These are phyloP conservation scores for Garra rufa DNA, from an alignment of 2,113 vertebrate species.

Conservation along the genomic window DNA sequence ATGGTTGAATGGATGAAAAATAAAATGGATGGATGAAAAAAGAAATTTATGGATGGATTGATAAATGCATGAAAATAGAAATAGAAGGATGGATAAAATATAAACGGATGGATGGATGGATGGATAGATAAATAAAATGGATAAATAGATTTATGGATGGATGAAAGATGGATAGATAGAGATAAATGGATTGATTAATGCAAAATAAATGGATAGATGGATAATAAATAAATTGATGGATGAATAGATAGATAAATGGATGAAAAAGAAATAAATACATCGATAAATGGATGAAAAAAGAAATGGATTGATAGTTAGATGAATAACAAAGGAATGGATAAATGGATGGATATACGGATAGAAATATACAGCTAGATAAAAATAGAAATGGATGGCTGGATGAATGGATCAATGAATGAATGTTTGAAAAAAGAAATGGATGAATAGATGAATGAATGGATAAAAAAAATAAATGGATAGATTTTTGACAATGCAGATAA, in stretches of 20 bases:
- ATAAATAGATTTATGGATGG: neutral
- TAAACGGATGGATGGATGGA: no score
- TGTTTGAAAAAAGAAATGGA: neutral
- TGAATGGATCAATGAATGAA: neutral
- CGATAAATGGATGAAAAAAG: neutral
- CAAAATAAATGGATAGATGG: neutral
- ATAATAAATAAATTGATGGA: neutral
- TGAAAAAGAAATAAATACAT: neutral
- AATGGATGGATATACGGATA: neutral
- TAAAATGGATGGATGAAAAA: neutral
- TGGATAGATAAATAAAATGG: neutral
- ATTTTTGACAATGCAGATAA: constrained; percentile 11
- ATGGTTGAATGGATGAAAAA: no score
- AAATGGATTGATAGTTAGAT: neutral
- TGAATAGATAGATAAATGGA: neutral
- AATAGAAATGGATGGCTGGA: neutral
- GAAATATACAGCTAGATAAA: neutral
- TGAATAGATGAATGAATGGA: neutral
- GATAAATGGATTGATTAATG: neutral
- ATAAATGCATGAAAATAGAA: neutral
- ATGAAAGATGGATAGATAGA: neutral
- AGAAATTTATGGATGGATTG: neutral
- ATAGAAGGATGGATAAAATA: no score
- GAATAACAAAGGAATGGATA: neutral
- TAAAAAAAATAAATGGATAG: neutral